Percentiles rank a stretch among this genome's conserved stretches.
Evolutionary conservation across 2,888 invertebrate species (phyloP).

Genomic region (Germaria angustata): DNA sequence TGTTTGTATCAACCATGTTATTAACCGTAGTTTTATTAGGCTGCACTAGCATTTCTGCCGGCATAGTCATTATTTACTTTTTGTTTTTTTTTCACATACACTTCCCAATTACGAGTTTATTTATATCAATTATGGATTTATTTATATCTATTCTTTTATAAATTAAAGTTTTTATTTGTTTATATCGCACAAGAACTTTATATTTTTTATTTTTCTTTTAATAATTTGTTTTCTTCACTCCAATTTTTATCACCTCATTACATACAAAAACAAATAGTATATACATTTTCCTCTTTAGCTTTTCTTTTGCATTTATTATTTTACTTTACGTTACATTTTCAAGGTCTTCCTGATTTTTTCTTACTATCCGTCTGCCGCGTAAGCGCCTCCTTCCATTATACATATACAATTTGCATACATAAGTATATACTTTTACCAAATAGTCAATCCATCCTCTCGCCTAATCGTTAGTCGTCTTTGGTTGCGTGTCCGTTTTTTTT

Average conservation of each 20-base stretch:
- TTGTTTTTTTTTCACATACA: too few relatives aligned
- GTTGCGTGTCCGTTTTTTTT: constrained; percentile 66
- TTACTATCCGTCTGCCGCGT: constrained; percentile 30
- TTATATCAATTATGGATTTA: neutral
- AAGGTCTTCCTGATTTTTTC: constrained; percentile 68
- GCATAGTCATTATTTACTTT: constrained; percentile 43
- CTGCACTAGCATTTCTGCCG: constrained; percentile 48
- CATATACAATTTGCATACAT: too few relatives aligned
- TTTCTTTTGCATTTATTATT: constrained; percentile 52
- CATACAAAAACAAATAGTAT: too few relatives aligned
- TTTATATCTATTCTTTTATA: neutral
- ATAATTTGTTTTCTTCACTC: neutral
- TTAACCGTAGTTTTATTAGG: constrained; percentile 35
- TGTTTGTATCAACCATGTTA: constrained; percentile 41
- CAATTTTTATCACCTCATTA: constrained; percentile 17
- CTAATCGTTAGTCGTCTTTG: constrained; percentile 50
- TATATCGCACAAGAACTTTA: neutral
- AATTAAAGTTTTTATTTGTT: constrained; percentile 24
- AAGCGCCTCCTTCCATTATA: constrained; percentile 28
- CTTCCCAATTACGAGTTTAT: neutral
- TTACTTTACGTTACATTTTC: constrained; percentile 66
- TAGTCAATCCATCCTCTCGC: constrained; percentile 23
- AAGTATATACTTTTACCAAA: constrained; percentile 6
- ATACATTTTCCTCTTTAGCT: constrained; percentile 7
- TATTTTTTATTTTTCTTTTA: constrained; percentile 19